Evolutionary conservation across 2,797 vertebrate species (phyloP), one percentile per base, ranked within the genome.

Genomic region (Spinibarbus caldwelli): DNA sequence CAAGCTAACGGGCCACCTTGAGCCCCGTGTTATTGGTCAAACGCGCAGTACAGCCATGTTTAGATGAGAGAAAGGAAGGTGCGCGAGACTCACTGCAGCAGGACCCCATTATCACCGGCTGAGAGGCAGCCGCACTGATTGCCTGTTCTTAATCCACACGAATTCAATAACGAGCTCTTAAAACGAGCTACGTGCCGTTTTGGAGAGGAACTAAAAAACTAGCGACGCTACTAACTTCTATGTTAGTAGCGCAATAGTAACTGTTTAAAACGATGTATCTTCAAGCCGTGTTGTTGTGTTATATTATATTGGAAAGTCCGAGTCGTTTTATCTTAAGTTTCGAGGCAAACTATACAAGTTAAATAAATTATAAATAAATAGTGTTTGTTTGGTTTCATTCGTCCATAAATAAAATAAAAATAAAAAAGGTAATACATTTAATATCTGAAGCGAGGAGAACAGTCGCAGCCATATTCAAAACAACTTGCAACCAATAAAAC

Each of bases 41-140:
- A 36, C 89, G 84, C 85, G 76, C 81, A 87, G 86, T 85, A 88
- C 91, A 88, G 93, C 92, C 92, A 94, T 93, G 86, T 93, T 92
- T 59, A 12, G 75, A 59, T 68, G 89, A 87, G 90, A 82, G 83
- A 81, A 89, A 52, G 82, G 83, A 85, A 88, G 90, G 86, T 79
- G 87, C 66, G 52, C 84, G 82, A 70, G 38, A 80, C 75, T 84
- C 75, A 43, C 36, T 80, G 76, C 73, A 57, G 87, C 90, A 94
- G 94, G 94, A 93, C 94, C 93, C 91, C 80, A 87, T 89, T 84
- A 87, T 89, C 91, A 89, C 90, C 88, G 91, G 87, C 90, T 85
- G 81, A 68, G 78, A 89, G 93, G 93, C 90, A 88, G 91, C 23
- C 94, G 88, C 88, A 88, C 87, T 79, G 85, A 88, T 86, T 86